Evolutionary conservation across 2,113 vertebrate species (phyloP), one percentile per base, ranked within the genome.

Genomic region (Cranoglanis bouderius): DNA sequence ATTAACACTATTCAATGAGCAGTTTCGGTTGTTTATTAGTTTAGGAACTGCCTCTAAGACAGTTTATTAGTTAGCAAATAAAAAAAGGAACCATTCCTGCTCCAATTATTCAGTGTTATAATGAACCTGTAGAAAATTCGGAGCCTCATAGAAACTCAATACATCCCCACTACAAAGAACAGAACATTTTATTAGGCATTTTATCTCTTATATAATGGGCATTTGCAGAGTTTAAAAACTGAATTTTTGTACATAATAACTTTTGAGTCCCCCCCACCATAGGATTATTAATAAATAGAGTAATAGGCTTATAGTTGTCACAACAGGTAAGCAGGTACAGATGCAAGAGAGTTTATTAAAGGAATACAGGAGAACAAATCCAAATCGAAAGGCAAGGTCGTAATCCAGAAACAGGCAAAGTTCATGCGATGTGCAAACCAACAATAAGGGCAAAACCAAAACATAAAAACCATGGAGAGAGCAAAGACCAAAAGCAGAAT

Each of bases 1-100:
- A 90, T 88, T 88, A 88, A 86, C 85, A 89, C 61, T 61, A 72
- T 84, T 63, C 80, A 87, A 55, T 29, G 59, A 90, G 87, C 89
- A 75, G 82, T 78, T 40, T 82, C 51, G 63, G 80, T 65, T 67
- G 80, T 83, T 74, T 82, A 82, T 88, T 74, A 83, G 53, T 86
- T 53, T 14, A 18, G 10, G 55, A 70, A 82, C 35, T 86, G 88
- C 83, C 83, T 87, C 63, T 49, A 87, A 38, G 80, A 43, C 81
- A 61, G 55, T 83, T 61, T 83, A 61, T 90, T 87, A 75, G 88
- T 59, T 46, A 82, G 59, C 35, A 87, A 80, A 84, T 57, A 85
- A 86, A 89, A 89, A 84, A 32, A 59, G 21, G 55, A 81, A 46
- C 51, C n/a, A 70, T 55, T 65, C 78, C 59, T 85, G 61, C 49